These are phyloP conservation scores for Deilephila porcellus DNA, from an alignment of 2,888 invertebrate genomes.

Conservation along the genomic window DNA sequence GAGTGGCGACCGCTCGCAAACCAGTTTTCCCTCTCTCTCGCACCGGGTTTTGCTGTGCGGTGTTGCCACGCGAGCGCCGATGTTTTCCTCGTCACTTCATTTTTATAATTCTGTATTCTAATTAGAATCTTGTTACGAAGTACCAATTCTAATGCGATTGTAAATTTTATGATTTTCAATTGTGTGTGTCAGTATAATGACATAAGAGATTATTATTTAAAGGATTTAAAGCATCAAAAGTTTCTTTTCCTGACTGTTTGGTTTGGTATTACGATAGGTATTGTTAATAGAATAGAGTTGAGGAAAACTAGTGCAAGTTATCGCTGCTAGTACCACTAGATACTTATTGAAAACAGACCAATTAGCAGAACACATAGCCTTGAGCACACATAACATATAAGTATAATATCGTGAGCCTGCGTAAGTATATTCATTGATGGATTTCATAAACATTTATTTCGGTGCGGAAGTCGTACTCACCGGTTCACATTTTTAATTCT, in stretches of 20 bases:
- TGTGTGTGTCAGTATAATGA: neutral
- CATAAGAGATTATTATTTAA: neutral
- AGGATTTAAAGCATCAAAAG: too few relatives aligned
- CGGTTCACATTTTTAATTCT: too few relatives aligned
- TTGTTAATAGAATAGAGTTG: too few relatives aligned
- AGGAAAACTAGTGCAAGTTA: too few relatives aligned
- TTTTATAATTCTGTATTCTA: slow-evolving; percentile 13
- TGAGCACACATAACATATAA: too few relatives aligned
- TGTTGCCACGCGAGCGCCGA: slow-evolving; percentile 57
- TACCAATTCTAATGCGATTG: neutral
- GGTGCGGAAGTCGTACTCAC: too few relatives aligned
- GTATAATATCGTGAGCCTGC: neutral
- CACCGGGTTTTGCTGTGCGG: slow-evolving; percentile 54
- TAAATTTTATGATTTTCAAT: too few relatives aligned
- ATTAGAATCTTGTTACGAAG: slow-evolving; percentile 32
- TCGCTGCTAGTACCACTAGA: neutral
- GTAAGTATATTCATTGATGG: too few relatives aligned
- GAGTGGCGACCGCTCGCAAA: slow-evolving; percentile 64
- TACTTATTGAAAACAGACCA: neutral
- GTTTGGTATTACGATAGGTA: too few relatives aligned
- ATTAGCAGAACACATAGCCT: too few relatives aligned
- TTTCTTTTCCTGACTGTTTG: too few relatives aligned
- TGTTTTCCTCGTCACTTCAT: slow-evolving; percentile 29
- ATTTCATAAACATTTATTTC: too few relatives aligned
- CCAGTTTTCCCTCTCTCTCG: slow-evolving; percentile 74